Evolutionary conservation across 2,888 invertebrate species (phyloP).

Genomic region (Cloeon dipterum): DNA sequence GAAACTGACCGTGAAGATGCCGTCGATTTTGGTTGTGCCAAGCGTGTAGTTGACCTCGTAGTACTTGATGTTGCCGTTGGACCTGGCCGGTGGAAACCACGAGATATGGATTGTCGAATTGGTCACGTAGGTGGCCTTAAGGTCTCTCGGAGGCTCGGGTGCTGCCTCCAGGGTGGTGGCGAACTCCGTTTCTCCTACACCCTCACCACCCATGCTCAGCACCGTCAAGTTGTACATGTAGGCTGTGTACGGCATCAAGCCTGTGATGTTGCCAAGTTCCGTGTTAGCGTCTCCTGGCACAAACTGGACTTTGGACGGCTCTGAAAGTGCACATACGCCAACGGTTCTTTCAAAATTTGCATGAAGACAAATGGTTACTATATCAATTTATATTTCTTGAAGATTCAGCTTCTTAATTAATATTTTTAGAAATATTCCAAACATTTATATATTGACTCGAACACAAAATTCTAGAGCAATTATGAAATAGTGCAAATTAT

Average conservation of each 20-base stretch:
- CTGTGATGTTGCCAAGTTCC: slow-evolving; percentile 13
- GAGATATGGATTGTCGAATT: slow-evolving; percentile 33
- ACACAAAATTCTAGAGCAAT: too few species aligned
- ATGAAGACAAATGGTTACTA: too few species aligned
- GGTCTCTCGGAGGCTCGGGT: slow-evolving; percentile 30
- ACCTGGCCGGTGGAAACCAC: slow-evolving; percentile 44
- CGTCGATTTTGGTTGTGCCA: not conserved
- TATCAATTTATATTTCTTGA: too few species aligned
- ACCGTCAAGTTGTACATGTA: slow-evolving; percentile 48
- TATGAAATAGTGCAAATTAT: too few species aligned
- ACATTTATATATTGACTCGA: too few species aligned
- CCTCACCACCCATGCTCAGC: slow-evolving; percentile 26
- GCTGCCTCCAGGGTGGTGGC: slow-evolving; percentile 49
- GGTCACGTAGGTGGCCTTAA: slow-evolving; percentile 31
- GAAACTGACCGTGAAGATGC: slow-evolving; percentile 1
- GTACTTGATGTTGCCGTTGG: slow-evolving; percentile 48
- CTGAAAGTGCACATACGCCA: too few species aligned
- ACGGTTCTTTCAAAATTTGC: too few species aligned
- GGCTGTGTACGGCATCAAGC: slow-evolving; percentile 47
- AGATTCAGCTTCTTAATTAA: too few species aligned
- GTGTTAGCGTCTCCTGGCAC: slow-evolving; percentile 14
- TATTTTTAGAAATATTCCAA: too few species aligned
- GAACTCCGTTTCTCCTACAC: slow-evolving; percentile 29
- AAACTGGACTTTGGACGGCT: too few species aligned
- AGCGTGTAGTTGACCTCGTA: slow-evolving; percentile 34